A percentile compares a stretch with the other conserved stretches of the same genome.
phyloP scores from a whole-genome alignment of 2,113 vertebrate species.

The Glaucidium brasilianum region DNA sequence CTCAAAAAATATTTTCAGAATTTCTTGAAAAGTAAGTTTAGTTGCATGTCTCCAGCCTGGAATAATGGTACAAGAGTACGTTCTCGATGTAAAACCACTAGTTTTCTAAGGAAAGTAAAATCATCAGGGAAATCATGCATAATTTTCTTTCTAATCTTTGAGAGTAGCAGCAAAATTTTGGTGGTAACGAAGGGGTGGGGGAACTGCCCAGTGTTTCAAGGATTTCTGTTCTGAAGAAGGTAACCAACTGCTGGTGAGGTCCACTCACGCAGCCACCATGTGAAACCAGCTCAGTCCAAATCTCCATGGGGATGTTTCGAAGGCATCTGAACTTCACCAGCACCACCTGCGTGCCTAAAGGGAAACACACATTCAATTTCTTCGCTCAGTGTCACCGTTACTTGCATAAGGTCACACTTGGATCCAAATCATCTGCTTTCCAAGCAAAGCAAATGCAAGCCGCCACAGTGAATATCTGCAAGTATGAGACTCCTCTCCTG shows the following conservation, averaged over 20 bases:
- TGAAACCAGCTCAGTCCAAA: not conserved
- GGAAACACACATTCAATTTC: rapidly evolving
- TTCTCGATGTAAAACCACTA: slow-evolving; percentile 41
- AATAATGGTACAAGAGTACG: slow-evolving; percentile 20
- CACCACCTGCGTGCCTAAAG: not conserved
- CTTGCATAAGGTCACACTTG: not conserved
- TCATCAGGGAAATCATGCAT: slow-evolving; percentile 1
- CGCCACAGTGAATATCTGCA: not conserved
- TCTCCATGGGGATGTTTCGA: not conserved
- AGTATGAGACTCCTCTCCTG: rapidly evolving
- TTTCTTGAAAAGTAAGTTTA: slow-evolving; percentile 16
- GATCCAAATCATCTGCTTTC: not conserved
- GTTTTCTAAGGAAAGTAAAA: slow-evolving; percentile 56
- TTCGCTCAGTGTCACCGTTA: not conserved
- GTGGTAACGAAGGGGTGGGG: not conserved
- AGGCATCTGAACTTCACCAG: not conserved
- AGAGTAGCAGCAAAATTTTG: slow-evolving; percentile 32
- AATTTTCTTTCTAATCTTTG: slow-evolving; percentile 42
- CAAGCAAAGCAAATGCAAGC: not conserved
- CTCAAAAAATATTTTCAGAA: not conserved
- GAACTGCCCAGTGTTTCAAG: not conserved
- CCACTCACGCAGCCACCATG: not conserved
- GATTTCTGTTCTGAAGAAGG: not conserved
- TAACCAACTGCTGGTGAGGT: slow-evolving; percentile 3
- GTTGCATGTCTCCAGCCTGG: slow-evolving; percentile 34